Percentiles rank a stretch among this genome's conserved stretches.
Conservation (phyloP, 2,797 vertebrate genomes). For the Gymnoscopelus braueri region DNA sequence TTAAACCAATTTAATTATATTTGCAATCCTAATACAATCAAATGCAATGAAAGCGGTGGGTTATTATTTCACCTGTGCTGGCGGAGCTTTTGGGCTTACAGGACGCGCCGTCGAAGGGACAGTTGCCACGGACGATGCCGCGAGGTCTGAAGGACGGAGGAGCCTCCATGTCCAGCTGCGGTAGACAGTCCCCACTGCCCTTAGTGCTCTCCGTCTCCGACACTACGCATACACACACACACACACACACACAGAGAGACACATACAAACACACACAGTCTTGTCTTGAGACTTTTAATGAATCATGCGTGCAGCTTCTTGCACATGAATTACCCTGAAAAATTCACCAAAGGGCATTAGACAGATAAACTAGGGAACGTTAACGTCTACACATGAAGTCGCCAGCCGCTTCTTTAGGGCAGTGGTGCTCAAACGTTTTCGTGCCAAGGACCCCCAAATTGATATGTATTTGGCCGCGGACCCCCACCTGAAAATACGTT, state of each 20-base stretch:
- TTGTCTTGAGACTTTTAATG: too few species aligned
- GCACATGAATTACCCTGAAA: neutral
- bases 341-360: slow-evolving; percentile 15
- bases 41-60: neutral
- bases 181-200: slow-evolving; percentile 78
- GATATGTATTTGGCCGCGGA: too few species aligned
- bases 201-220: slow-evolving; percentile 78
- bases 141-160: slow-evolving; percentile 58
- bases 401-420: too few species aligned
- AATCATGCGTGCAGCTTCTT: too few species aligned
- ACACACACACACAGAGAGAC: slow-evolving; percentile 27
- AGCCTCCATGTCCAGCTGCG: slow-evolving; percentile 68
- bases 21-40: too few species aligned
- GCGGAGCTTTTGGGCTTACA: slow-evolving; percentile 60
- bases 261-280: neutral
- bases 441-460: too few species aligned
- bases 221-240: slow-evolving; percentile 54
- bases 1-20: too few species aligned
- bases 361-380: neutral
- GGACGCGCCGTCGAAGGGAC: slow-evolving; percentile 51
- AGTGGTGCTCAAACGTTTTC: too few species aligned
- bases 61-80: slow-evolving; percentile 59
- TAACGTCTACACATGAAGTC: too few species aligned
- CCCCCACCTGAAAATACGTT: too few species aligned
- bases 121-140: slow-evolving; percentile 77